Conservation (phyloP, 2,113 vertebrate species). For the Brachyhypopomus gauderio region DNA sequence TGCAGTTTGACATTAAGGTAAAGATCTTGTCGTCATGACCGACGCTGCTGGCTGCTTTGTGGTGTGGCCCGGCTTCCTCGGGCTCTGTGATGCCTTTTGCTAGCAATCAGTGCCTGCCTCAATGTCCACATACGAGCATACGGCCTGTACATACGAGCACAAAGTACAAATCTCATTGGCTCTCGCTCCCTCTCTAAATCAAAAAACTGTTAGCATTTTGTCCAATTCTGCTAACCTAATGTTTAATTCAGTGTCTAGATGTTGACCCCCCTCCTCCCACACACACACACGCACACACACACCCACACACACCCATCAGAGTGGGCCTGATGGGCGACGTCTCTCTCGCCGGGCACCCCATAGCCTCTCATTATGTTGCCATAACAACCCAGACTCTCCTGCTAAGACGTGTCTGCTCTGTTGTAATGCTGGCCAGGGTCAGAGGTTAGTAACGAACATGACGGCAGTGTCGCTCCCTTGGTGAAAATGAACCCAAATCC, state of each 20-base stretch:
- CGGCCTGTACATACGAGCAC: not conserved
- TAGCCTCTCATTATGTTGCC: slow-evolving; percentile 45
- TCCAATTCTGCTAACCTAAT: not conserved
- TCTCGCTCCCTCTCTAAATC: not conserved
- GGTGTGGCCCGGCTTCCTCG: too few relatives aligned
- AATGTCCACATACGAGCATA: not conserved
- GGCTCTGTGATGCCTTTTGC: too few relatives aligned
- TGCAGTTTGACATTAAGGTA: slow-evolving; percentile 99
- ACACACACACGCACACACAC: too few relatives aligned
- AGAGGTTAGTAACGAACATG: slow-evolving; percentile 26
- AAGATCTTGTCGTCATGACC: too few relatives aligned
- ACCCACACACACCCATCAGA: not conserved
- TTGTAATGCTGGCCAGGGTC: slow-evolving; percentile 19
- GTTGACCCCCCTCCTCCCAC: not conserved
- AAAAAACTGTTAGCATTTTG: not conserved
- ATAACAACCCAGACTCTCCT: slow-evolving; percentile 42
- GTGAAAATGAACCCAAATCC: slow-evolving; percentile 6
- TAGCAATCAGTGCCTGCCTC: too few relatives aligned
- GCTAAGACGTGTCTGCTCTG: slow-evolving; percentile 15
- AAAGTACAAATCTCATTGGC: not conserved
- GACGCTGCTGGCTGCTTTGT: too few relatives aligned
- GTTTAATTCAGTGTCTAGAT: not conserved
- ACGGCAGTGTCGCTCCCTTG: slow-evolving; percentile 2
- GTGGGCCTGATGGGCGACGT: slow-evolving; percentile 39
- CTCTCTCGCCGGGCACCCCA: slow-evolving; percentile 26